Percentiles rank a stretch among this genome's conserved stretches.
These are phyloP conservation scores for Gymnothorax reevesii DNA, from an alignment of 2,797 vertebrate genomes.

Conservation along the genomic window DNA sequence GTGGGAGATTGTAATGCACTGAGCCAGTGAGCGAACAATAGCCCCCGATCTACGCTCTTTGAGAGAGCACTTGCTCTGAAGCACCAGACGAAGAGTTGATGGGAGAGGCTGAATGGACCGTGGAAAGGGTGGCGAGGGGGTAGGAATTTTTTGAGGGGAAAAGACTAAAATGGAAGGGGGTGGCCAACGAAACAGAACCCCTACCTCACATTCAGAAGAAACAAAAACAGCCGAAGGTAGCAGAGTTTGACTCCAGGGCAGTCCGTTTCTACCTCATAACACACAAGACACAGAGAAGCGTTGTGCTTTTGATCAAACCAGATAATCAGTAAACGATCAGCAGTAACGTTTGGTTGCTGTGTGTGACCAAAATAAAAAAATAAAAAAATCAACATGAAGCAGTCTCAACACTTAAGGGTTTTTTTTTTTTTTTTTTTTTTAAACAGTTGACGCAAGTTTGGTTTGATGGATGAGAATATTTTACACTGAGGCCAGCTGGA, in stretches of 20 bases:
- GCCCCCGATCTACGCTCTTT: slow-evolving; percentile 80
- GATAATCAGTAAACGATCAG: neutral
- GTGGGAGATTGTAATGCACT: slow-evolving; percentile 99
- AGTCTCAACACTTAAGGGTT: neutral
- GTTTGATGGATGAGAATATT: neutral
- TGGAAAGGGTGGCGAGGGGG: slow-evolving; percentile 50
- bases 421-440: neutral
- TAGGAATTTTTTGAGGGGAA: slow-evolving; percentile 56
- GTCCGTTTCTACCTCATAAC: neutral
- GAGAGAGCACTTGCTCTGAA: slow-evolving; percentile 82
- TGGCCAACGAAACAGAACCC: slow-evolving; percentile 42
- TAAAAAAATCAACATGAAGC: neutral
- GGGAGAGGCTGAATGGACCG: slow-evolving; percentile 74
- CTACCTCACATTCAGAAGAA: slow-evolving; percentile 60
- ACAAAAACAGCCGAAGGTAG: slow-evolving; percentile 61
- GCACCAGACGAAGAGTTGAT: slow-evolving; percentile 88
- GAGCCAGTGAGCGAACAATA: slow-evolving; percentile 86
- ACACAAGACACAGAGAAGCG: neutral
- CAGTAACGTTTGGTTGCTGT: neutral
- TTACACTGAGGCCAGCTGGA: neutral
- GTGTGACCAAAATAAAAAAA: neutral
- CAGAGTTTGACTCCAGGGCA: slow-evolving; percentile 64
- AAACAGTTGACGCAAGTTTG: neutral
- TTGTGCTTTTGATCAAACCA: neutral
- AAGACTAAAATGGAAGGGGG: slow-evolving; percentile 47